phyloP scores from a whole-genome alignment of 2,888 invertebrate species.

The Pinctada fucata region DNA sequence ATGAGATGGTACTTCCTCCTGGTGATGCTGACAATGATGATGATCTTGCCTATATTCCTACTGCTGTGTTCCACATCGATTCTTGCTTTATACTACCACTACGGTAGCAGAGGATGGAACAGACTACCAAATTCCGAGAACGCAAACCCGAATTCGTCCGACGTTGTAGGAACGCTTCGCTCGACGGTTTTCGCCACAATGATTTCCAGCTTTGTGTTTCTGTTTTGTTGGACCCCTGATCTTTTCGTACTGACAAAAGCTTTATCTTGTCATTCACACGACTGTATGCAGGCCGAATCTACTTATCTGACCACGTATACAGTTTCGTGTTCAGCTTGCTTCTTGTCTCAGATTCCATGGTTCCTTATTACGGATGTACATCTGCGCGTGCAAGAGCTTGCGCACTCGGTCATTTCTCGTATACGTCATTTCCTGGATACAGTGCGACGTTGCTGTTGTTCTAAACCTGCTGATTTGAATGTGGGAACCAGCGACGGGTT shows the following conservation, averaged over 20 bases:
- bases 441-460: neutral
- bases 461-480: neutral
- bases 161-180: neutral
- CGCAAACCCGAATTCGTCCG: neutral
- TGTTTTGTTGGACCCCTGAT: neutral
- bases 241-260: neutral
- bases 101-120: neutral
- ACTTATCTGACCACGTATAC: neutral
- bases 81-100: neutral
- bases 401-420: neutral
- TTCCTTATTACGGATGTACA: neutral
- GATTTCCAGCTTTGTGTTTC: neutral
- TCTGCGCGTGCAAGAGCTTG: neutral
- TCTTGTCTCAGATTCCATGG: neutral
- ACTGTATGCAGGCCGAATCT: neutral
- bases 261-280: neutral
- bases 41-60: neutral
- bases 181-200: neutral
- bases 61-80: neutral
- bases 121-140: neutral
- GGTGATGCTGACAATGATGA: neutral
- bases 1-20: neutral
- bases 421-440: neutral
- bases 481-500: neutral
- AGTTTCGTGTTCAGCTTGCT: neutral